phyloP scores from a whole-genome alignment of 1,140 invertebrate genomes.

The Mycetomoellerius zeteki region DNA sequence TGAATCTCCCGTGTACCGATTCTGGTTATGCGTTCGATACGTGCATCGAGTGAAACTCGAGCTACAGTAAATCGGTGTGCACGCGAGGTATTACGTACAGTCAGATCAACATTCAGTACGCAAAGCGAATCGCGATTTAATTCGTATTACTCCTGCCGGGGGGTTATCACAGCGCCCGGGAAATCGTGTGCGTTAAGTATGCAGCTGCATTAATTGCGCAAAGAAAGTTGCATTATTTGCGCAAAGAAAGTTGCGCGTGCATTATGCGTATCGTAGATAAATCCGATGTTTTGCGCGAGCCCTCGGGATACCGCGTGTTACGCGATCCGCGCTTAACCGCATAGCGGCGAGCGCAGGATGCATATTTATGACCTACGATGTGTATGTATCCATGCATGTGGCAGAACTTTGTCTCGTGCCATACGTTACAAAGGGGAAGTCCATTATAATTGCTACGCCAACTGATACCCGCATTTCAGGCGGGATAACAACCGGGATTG shows the following conservation, averaged over 20 bases:
- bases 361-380: conserved; percentile 63
- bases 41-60: conserved; percentile 29
- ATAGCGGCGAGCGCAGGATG: conserved; percentile 30
- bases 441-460: conserved; percentile 64
- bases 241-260: conserved; percentile 1
- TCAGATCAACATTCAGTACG: conserved; percentile 67
- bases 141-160: conserved; percentile 40
- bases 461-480: conserved; percentile 57
- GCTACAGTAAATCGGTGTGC: neutral
- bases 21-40: conserved; percentile 38
- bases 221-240: neutral
- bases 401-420: conserved; percentile 63
- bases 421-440: conserved; percentile 62
- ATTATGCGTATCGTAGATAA: conserved; percentile 20
- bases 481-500: conserved; percentile 56
- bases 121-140: conserved; percentile 69
- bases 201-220: neutral
- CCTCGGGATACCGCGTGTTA: neutral
- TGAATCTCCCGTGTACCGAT: neutral
- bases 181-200: conserved; percentile 16
- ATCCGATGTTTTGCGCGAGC: conserved; percentile 39
- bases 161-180: conserved; percentile 29
- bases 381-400: conserved; percentile 42
- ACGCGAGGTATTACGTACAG: conserved; percentile 56
- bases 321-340: neutral